These are phyloP conservation scores for Cotesia typhae DNA, from an alignment of 1,140 invertebrate species.

Conservation along the genomic window DNA sequence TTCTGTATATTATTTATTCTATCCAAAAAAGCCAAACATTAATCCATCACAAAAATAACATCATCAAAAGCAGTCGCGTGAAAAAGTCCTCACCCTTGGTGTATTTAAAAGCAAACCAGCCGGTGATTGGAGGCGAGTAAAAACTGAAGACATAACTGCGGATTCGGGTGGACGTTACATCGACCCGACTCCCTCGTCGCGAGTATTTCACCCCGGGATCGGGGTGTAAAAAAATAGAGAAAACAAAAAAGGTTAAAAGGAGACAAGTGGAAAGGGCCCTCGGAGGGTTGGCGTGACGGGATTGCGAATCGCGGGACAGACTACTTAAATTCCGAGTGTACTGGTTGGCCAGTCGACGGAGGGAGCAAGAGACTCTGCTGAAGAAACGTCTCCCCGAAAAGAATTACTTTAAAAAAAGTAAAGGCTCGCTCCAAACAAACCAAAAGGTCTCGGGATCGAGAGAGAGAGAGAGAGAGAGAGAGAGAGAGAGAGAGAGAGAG, in stretches of 20 bases:
- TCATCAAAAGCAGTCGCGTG: no score
- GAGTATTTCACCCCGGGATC: slow-evolving; percentile 21
- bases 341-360: slow-evolving; percentile 24
- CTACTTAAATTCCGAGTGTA: slow-evolving; percentile 32
- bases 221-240: slow-evolving; percentile 15
- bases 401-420: background rate
- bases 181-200: slow-evolving; percentile 21
- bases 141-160: slow-evolving; percentile 25
- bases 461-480: slow-evolving; percentile 32
- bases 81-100: background rate
- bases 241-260: slow-evolving; percentile 13
- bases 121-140: slow-evolving; percentile 1
- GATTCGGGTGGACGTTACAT: slow-evolving; percentile 27
- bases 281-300: slow-evolving; percentile 31
- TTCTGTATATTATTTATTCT: no score
- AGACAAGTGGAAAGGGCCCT: slow-evolving; percentile 21
- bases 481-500: slow-evolving; percentile 39
- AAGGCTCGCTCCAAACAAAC: background rate
- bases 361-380: slow-evolving; percentile 33
- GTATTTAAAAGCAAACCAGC: slow-evolving; percentile 7
- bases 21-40: no score
- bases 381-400: background rate
- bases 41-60: no score
- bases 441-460: background rate
- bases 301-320: slow-evolving; percentile 29